A percentile compares a stretch with the other conserved stretches of the same genome.
Evolutionary conservation across 2,113 vertebrate species (phyloP).

Genomic region (Opisthocomus hoazin): DNA sequence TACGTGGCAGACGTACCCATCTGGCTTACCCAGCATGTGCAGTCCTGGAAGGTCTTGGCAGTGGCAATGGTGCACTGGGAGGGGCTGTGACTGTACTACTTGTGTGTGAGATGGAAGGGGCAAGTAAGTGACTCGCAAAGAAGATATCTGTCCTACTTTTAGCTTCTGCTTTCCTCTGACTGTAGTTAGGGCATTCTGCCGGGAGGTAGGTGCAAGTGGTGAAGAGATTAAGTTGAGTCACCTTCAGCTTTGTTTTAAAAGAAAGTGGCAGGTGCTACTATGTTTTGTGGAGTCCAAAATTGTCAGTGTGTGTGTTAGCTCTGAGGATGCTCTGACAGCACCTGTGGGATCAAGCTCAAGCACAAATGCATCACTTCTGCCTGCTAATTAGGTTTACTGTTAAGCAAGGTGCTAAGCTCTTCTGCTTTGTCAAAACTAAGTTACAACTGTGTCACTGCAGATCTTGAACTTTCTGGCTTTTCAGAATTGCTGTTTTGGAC

Average conservation of each 20-base stretch:
- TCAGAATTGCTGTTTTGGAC: neutral
- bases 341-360: neutral
- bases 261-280: neutral
- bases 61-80: neutral
- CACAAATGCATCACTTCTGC: neutral
- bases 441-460: neutral
- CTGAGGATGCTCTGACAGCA: neutral
- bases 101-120: neutral
- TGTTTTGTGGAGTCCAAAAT: neutral
- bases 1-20: neutral
- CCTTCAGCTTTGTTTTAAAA: neutral
- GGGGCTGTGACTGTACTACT: neutral
- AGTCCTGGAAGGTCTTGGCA: neutral
- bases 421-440: neutral
- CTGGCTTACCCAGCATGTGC: neutral
- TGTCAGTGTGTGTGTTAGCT: neutral
- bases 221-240: neutral
- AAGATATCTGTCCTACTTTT: neutral
- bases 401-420: neutral
- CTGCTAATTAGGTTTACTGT: neutral
- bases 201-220: neutral
- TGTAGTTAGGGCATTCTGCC: neutral
- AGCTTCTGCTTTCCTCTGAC: neutral
- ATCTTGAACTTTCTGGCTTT: neutral
- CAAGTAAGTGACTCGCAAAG: neutral